Evolutionary conservation across 2,113 vertebrate genomes (phyloP), one percentile per base, ranked within the genome.

Genomic region (Rousettus leschenaultii): DNA sequence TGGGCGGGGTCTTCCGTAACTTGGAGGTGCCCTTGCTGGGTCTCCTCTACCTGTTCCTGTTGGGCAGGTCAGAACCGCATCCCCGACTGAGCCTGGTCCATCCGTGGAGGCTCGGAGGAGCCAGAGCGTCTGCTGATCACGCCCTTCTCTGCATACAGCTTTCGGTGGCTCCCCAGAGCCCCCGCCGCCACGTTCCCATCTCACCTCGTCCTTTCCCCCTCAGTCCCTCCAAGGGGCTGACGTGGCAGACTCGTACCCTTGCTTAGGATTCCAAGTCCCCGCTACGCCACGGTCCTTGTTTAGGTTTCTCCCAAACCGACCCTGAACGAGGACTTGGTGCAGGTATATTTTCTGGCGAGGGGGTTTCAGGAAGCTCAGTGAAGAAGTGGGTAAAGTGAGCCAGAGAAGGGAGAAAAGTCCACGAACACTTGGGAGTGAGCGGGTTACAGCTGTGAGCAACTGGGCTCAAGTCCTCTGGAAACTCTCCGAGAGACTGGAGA

Each of bases 181-280:
- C 53, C 15, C 0, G 35, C 55, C 1, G 1, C 18, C 15, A 3
- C 2, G 5, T 19, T 45, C 30, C 26, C 38, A 11, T 38, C 57
- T 65, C 43, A 55, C 33, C 28, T 28, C 5, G 14, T 73, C n/a
- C 43, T 11, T 15, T 21, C 14, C 13, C 4, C 12, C 2, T 15
- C 45, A 26, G 2, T 45, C 33, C 45, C 38, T 77, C 61, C 35
- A 55, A 15, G 63, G 48, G 43, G 19, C 53, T 33, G 16, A 7
- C 8, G 2, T 0, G 12, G 63, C 35, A 48, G 53, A 85, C 28
- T 15, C 0, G 1, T 61, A 13, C 11, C 16, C 3, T 1, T 16
- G 35, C 70, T 89, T 43, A 2, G 18, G 15, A 82, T 21, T 68
- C 57, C n/a, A 30, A 5, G 28, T 43, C 28, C 33, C 40, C 55